These are phyloP conservation scores for Anguilla pacifica DNA, from an alignment of 2,797 vertebrate species.

Conservation along the genomic window DNA sequence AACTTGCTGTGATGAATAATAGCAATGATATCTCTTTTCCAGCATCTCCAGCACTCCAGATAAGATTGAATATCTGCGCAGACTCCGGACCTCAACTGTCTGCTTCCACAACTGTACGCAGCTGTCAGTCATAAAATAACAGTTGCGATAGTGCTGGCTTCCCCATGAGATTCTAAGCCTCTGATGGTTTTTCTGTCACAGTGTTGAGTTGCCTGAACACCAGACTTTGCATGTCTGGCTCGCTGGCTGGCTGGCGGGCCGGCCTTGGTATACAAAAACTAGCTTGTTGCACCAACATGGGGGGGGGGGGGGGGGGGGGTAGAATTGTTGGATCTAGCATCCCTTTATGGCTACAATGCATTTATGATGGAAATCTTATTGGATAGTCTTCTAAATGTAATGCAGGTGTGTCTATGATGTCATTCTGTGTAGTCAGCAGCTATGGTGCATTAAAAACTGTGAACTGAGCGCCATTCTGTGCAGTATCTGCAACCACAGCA, in stretches of 20 bases:
- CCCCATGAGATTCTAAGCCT: not conserved
- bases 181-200: not conserved
- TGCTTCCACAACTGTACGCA: not conserved
- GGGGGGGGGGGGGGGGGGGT: not conserved
- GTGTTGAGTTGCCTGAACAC: not conserved
- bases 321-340: not conserved
- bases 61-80: not conserved
- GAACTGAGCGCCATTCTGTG: not conserved
- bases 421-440: not conserved
- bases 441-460: not conserved
- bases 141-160: not conserved
- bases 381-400: not conserved
- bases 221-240: not conserved
- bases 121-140: slow-evolving; percentile 3
- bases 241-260: not conserved
- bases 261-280: not conserved
- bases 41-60: not conserved
- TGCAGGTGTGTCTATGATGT: not conserved
- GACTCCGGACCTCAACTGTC: not conserved
- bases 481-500: not conserved
- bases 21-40: not conserved
- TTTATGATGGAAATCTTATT: not conserved
- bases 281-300: not conserved
- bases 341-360: not conserved
- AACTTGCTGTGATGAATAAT: not conserved